phyloP scores from a whole-genome alignment of 2,797 vertebrate species.

The Sebastes diaconus region DNA sequence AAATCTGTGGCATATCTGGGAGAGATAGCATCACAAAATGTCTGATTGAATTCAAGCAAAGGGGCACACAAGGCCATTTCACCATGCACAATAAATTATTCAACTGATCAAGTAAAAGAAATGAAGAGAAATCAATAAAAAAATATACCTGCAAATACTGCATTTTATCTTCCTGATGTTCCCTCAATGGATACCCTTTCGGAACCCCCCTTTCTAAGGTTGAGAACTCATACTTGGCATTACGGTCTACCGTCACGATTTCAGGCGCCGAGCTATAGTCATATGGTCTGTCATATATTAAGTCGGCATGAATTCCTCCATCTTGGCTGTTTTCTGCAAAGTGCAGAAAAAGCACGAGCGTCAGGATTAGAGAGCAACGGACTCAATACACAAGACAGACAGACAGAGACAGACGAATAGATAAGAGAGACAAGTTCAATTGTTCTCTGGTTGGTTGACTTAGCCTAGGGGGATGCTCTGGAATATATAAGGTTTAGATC shows the following conservation, averaged over 20 bases:
- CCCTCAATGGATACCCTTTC: slow-evolving; percentile 87
- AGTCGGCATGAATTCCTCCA: slow-evolving; percentile 87
- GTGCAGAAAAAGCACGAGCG: slow-evolving; percentile 83
- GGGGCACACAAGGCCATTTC: slow-evolving; percentile 68
- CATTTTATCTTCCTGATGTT: slow-evolving; percentile 93
- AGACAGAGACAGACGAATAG: slow-evolving; percentile 84
- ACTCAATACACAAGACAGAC: slow-evolving; percentile 83
- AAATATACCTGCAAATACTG: slow-evolving; percentile 96
- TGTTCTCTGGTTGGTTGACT: slow-evolving; percentile 69
- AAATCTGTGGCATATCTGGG: slow-evolving; percentile 50
- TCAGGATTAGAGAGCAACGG: slow-evolving; percentile 86
- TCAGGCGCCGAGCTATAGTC: slow-evolving; percentile 88
- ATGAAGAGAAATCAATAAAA: slow-evolving; percentile 82
- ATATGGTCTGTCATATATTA: slow-evolving; percentile 89
- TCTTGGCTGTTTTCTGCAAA: slow-evolving; percentile 92
- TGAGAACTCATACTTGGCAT: slow-evolving; percentile 91
- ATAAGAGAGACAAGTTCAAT: slow-evolving; percentile 81
- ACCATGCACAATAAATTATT: slow-evolving; percentile 78
- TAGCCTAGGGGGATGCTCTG: slow-evolving; percentile 47
- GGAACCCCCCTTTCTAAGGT: slow-evolving; percentile 89
- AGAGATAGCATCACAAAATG: slow-evolving; percentile 64
- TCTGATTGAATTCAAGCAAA: slow-evolving; percentile 56
- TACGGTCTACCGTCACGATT: slow-evolving; percentile 88
- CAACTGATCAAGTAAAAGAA: slow-evolving; percentile 76
- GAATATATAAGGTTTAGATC: slow-evolving; percentile 50